Evolutionary conservation across 2,113 vertebrate species (phyloP).

Genomic region (Cebidichthys violaceus): DNA sequence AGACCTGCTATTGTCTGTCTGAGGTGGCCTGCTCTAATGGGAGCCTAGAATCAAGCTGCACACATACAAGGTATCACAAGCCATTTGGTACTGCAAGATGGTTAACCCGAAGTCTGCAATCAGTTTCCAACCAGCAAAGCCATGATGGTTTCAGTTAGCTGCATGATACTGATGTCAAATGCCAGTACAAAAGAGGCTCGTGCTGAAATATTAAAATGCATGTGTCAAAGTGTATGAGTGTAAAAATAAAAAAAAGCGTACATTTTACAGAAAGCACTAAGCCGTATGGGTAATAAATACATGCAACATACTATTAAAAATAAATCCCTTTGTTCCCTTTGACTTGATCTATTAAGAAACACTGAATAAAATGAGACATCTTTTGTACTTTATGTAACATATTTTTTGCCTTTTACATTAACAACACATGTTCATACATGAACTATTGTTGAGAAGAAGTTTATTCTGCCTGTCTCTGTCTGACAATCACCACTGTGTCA

Average conservation of each 20-base stretch:
- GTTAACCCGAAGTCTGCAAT: not conserved
- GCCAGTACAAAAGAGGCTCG: conserved; percentile 3
- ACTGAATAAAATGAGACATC: conserved; percentile 12
- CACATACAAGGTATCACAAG: conserved; percentile 13
- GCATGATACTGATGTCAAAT: conserved; percentile 9
- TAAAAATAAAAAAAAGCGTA: conserved; percentile 13
- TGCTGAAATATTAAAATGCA: conserved; percentile 40
- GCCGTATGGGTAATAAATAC: conserved; percentile 51
- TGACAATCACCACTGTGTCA: conserved; percentile 10
- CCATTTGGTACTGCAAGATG: conserved; percentile 2
- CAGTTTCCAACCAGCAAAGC: conserved; percentile 9
- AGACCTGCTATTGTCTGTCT: conserved; percentile 6
- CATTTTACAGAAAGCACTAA: conserved; percentile 29
- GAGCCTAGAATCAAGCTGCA: conserved; percentile 24
- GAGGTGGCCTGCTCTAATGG: conserved; percentile 24
- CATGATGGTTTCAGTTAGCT: conserved; percentile 17
- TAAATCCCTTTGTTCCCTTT: conserved; percentile 22
- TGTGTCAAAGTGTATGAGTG: conserved; percentile 17
- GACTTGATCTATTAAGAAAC: conserved; percentile 12
- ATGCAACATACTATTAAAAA: conserved; percentile 43
- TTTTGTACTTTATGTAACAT: conserved; percentile 20
- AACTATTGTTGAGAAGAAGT: not conserved
- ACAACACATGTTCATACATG: not conserved
- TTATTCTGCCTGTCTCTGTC: not conserved
- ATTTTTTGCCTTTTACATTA: not conserved